Conservation (phyloP, 2,888 invertebrate species). For the Pheosia tremula region DNA sequence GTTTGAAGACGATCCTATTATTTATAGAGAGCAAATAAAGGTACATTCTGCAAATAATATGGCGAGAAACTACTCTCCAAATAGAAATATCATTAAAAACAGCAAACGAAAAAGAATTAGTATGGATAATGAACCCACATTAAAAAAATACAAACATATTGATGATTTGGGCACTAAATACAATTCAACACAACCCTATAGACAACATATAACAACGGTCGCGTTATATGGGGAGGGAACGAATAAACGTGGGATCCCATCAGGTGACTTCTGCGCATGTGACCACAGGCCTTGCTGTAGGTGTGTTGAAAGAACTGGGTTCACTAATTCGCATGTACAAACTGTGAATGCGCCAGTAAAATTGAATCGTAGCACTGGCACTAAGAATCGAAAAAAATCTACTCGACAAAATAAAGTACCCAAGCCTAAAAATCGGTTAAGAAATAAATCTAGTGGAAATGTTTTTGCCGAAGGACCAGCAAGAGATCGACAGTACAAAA, state of each 20-base stretch:
- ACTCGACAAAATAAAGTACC: not conserved
- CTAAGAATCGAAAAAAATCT: not conserved
- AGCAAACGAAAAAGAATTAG: conserved; percentile 4
- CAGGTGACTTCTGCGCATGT: not conserved
- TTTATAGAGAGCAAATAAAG: not conserved
- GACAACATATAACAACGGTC: not conserved
- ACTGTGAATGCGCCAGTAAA: not conserved
- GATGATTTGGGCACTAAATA: not conserved
- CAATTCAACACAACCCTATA: not conserved
- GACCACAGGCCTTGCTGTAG: not conserved
- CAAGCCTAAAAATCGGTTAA: not conserved
- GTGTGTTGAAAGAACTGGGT: not conserved
- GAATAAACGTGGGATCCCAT: not conserved
- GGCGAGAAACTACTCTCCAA: not conserved
- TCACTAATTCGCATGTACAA: not conserved
- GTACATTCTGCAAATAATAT: not conserved
- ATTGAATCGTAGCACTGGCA: not conserved
- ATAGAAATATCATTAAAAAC: conserved; percentile 6
- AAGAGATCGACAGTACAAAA: conserved; percentile 13
- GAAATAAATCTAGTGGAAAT: not conserved
- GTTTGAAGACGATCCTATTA: not conserved
- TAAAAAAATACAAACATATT: conserved; percentile 6
- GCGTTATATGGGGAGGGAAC: not conserved
- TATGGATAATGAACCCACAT: conserved; percentile 7
- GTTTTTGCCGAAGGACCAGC: conserved; percentile 1